Evolutionary conservation across 2,113 vertebrate species (phyloP).

Genomic region (Paraplagusia blochii): DNA sequence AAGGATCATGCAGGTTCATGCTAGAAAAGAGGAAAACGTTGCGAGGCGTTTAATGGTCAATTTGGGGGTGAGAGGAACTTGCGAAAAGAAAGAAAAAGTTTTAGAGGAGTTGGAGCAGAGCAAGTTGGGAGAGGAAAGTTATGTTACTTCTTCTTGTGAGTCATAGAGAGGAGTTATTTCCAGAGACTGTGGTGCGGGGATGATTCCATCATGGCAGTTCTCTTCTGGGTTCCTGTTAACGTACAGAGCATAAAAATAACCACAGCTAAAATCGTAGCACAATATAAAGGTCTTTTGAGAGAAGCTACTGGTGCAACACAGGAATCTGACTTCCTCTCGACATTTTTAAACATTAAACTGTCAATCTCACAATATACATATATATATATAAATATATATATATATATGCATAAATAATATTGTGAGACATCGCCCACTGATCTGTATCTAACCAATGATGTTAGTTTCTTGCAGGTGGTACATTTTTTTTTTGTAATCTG

Average conservation of each 20-base stretch:
- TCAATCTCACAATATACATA: no score
- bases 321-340: slow-evolving; percentile 68
- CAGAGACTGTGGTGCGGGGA: slow-evolving; percentile 47
- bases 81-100: slow-evolving; percentile 8
- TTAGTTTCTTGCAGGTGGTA: slow-evolving; percentile 9
- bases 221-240: slow-evolving; percentile 72
- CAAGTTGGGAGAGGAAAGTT: slow-evolving; percentile 28
- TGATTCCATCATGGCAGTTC: slow-evolving; percentile 71
- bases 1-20: slow-evolving; percentile 72
- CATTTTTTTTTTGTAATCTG: slow-evolving; percentile 33
- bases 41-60: slow-evolving; percentile 26
- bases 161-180: slow-evolving; percentile 35
- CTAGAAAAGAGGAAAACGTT: slow-evolving; percentile 43
- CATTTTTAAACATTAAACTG: slow-evolving; percentile 16
- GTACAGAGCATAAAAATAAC: slow-evolving; percentile 50
- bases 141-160: slow-evolving; percentile 50
- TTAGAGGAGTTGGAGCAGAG: slow-evolving; percentile 19
- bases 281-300: slow-evolving; percentile 32
- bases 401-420: background rate
- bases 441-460: slow-evolving; percentile 3
- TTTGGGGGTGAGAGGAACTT: slow-evolving; percentile 10
- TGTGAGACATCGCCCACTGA: background rate
- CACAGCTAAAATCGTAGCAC: slow-evolving; percentile 15
- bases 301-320: slow-evolving; percentile 66
- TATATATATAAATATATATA: no score